A percentile compares a stretch with the other conserved stretches of the same genome.
Evolutionary conservation across 2,888 invertebrate species (phyloP).

Genomic region (Aspidiotus destructor): DNA sequence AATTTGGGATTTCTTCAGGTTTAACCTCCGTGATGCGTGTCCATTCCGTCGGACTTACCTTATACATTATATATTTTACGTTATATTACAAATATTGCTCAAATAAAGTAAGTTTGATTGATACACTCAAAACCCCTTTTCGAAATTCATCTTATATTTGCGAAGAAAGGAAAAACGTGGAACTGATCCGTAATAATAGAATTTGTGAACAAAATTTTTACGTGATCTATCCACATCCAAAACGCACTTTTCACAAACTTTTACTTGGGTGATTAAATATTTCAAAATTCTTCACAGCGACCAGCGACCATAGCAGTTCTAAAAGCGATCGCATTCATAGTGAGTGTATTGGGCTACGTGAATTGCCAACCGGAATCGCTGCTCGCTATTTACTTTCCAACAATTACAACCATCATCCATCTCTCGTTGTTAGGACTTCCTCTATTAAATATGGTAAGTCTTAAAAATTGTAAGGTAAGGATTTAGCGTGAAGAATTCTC

Average conservation of each 20-base stretch:
- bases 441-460: constrained; percentile 18
- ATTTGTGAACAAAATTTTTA: background rate
- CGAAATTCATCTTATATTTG: background rate
- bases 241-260: background rate
- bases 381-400: constrained; percentile 14
- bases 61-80: constrained; percentile 20
- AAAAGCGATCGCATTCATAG: constrained; percentile 14
- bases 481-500: too few relatives aligned
- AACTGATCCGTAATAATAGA: constrained; percentile 1
- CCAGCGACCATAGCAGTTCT: background rate
- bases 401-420: constrained; percentile 17
- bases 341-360: constrained; percentile 17
- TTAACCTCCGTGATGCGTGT: constrained; percentile 10
- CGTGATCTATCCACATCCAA: background rate
- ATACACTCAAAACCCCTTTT: background rate
- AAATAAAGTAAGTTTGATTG: constrained; percentile 16
- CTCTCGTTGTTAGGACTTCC: constrained; percentile 19
- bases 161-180: background rate
- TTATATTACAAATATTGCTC: constrained; percentile 22
- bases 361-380: constrained; percentile 21
- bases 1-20: constrained; percentile 15
- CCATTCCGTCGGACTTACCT: constrained; percentile 22
- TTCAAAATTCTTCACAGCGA: constrained; percentile 1
- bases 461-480: background rate
- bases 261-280: background rate